phyloP scores from a whole-genome alignment of 2,113 vertebrate genomes.

The Heliornis fulica region DNA sequence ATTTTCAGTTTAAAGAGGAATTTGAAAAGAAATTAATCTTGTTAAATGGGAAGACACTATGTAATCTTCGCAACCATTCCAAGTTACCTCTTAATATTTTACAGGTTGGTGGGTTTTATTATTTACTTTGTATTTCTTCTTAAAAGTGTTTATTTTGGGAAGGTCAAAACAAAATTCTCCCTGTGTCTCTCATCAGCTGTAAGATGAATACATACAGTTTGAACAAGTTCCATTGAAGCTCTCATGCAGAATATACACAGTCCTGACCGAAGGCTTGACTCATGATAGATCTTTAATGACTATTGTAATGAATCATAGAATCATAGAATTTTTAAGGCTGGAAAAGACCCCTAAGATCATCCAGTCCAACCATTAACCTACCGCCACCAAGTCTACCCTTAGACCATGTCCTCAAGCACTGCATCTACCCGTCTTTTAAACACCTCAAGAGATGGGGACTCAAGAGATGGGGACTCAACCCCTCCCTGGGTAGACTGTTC shows the following conservation, averaged over 20 bases:
- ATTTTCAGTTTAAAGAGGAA: neutral
- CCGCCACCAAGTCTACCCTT: no score
- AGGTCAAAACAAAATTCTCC: constrained; percentile 62
- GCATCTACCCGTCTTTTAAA: no score
- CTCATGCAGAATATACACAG: constrained; percentile 53
- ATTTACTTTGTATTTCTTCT: constrained; percentile 65
- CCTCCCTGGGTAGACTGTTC: no score
- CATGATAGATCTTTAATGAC: constrained; percentile 65
- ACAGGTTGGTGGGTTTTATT: constrained; percentile 39
- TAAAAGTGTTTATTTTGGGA: constrained; percentile 58
- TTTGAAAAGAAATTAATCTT: constrained; percentile 28
- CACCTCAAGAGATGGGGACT: no score
- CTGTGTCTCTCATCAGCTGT: constrained; percentile 47
- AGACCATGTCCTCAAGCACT: no score
- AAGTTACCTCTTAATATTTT: constrained; percentile 47
- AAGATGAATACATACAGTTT: constrained; percentile 53
- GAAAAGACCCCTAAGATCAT: no score
- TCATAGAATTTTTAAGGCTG: no score
- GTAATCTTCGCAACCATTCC: constrained; percentile 22
- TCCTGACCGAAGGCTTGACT: constrained; percentile 43
- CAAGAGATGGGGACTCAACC: no score
- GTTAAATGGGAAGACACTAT: constrained; percentile 32
- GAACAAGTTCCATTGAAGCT: constrained; percentile 44
- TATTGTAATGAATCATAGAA: no score
- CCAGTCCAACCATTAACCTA: no score